phyloP scores from a whole-genome alignment of 2,888 invertebrate species.

The Gandaritis pyraliata region DNA sequence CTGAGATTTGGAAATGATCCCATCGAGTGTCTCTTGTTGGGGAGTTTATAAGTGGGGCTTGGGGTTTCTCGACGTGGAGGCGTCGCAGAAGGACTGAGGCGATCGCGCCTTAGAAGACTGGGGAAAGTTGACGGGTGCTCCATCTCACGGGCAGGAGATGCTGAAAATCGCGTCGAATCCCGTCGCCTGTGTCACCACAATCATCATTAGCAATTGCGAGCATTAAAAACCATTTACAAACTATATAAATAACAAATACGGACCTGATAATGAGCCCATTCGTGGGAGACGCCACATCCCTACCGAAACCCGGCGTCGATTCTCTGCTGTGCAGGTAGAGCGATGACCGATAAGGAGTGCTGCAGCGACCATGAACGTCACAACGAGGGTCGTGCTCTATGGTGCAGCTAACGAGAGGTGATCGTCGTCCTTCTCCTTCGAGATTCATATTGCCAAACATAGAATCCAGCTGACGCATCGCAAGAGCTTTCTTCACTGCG shows the following conservation, averaged over 20 bases:
- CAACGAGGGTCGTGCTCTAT: conserved; percentile 86
- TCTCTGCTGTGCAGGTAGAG: conserved; percentile 78
- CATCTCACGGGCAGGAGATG: conserved; percentile 83
- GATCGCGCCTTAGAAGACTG: conserved; percentile 86
- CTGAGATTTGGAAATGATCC: conserved; percentile 75
- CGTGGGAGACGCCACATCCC: conserved; percentile 80
- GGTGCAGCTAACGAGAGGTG: conserved; percentile 78
- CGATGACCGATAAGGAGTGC: conserved; percentile 74
- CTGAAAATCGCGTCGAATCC: conserved; percentile 85
- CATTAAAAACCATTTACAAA: not conserved
- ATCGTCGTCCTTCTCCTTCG: conserved; percentile 77
- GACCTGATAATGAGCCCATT: conserved; percentile 79
- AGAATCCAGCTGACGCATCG: conserved; percentile 89
- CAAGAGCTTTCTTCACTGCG: conserved; percentile 86
- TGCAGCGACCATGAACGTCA: conserved; percentile 87
- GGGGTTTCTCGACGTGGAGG: conserved; percentile 79
- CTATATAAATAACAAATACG: conserved; percentile 43
- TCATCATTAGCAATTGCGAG: conserved; percentile 36
- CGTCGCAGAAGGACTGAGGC: conserved; percentile 77
- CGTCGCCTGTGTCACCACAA: conserved; percentile 78
- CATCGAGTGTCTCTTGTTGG: conserved; percentile 74
- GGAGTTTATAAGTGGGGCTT: conserved; percentile 70
- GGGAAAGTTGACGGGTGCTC: conserved; percentile 90
- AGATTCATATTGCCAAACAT: conserved; percentile 88
- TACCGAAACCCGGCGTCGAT: conserved; percentile 83